Evolutionary conservation across 2,797 vertebrate genomes (phyloP).

Genomic region (Bradypus variegatus): DNA sequence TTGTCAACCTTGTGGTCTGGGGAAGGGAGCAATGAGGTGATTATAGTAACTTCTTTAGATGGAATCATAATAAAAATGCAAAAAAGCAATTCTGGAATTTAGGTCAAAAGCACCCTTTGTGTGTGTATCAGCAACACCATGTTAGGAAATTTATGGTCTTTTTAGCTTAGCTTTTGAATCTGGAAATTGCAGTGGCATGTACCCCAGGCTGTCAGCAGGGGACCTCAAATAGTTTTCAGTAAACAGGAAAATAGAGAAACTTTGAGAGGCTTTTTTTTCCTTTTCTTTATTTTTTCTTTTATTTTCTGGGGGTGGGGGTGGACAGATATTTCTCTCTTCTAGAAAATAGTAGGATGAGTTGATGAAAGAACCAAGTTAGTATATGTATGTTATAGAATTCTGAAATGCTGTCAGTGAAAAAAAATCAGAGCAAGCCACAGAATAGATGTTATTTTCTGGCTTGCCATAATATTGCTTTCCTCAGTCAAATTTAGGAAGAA

Average conservation of each 20-base stretch:
- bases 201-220: constrained; percentile 54
- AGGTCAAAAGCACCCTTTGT: background rate
- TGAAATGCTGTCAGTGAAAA: background rate
- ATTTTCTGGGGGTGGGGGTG: background rate
- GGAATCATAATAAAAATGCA: background rate
- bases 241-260: background rate
- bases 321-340: background rate
- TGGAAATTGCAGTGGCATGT: background rate
- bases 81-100: background rate
- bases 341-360: background rate
- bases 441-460: constrained; percentile 17
- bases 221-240: constrained; percentile 52
- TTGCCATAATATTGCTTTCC: background rate
- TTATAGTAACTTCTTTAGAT: background rate
- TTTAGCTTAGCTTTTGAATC: background rate
- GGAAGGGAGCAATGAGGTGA: background rate
- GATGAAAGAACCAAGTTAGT: constrained; percentile 38
- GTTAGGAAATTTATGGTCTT: background rate
- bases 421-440: background rate
- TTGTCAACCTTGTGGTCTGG: background rate
- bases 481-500: background rate
- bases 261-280: background rate
- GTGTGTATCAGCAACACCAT: background rate
- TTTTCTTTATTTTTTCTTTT: background rate
- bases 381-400: background rate